Evolutionary conservation across 2,888 invertebrate genomes (phyloP).

Genomic region (Drosophila quinaria): DNA sequence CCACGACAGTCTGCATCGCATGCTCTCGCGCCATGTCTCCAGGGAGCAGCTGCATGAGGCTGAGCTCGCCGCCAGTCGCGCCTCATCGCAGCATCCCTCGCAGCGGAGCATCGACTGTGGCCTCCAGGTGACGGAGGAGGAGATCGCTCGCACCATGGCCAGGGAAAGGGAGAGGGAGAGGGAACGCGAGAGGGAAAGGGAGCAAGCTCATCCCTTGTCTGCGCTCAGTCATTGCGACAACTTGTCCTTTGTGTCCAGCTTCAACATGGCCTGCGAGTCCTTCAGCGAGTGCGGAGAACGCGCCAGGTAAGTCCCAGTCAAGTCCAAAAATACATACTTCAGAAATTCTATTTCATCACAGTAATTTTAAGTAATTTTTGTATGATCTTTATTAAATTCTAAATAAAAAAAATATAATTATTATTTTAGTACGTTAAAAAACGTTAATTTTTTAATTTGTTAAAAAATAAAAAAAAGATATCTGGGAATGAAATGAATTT

Average conservation of each 20-base stretch:
- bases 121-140: constrained; percentile 96
- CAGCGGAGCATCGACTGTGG: constrained; percentile 90
- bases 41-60: constrained; percentile 89
- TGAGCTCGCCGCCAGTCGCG: constrained; percentile 63
- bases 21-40: constrained; percentile 86
- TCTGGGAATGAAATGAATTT: too few relatives aligned
- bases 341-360: too few relatives aligned
- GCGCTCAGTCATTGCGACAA: constrained; percentile 95
- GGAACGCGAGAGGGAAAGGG: constrained; percentile 24
- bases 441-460: too few relatives aligned
- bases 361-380: too few relatives aligned
- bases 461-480: too few relatives aligned
- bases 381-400: too few relatives aligned
- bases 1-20: constrained; percentile 91
- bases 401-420: too few relatives aligned
- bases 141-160: constrained; percentile 93
- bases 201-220: constrained; percentile 92
- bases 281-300: constrained; percentile 86
- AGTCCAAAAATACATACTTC: neutral
- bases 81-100: constrained; percentile 90
- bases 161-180: constrained; percentile 36
- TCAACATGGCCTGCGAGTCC: constrained; percentile 87
- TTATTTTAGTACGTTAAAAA: too few relatives aligned
- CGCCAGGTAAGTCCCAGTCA: constrained; percentile 78
- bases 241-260: constrained; percentile 95